Conservation (phyloP, 2,113 vertebrate species). For the Stictonetta naevosa region DNA sequence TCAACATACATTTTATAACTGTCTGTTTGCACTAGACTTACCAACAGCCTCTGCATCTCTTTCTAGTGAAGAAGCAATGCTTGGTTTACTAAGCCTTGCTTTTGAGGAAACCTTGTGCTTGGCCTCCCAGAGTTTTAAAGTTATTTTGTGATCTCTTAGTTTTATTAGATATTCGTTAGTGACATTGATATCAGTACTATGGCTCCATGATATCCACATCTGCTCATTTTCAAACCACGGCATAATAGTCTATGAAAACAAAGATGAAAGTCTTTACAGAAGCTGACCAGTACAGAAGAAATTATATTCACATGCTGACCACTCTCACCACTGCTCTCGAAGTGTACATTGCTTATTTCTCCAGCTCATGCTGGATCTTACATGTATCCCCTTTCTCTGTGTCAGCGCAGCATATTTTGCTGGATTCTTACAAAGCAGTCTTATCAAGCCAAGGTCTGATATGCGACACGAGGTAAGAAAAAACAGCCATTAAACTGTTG, state of each 20-base stretch:
- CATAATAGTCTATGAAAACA: conserved; percentile 72
- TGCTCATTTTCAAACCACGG: conserved; percentile 80
- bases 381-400: neutral
- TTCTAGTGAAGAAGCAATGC: neutral
- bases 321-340: neutral
- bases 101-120: conserved; percentile 76
- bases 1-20: neutral
- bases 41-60: conserved; percentile 42
- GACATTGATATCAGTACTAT: conserved; percentile 70
- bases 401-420: neutral
- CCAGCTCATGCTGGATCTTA: neutral
- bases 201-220: conserved; percentile 84
- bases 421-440: neutral
- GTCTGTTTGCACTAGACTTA: neutral
- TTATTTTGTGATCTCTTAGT: conserved; percentile 80
- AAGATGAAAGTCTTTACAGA: neutral
- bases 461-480: neutral
- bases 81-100: conserved; percentile 68
- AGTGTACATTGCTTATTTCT: neutral
- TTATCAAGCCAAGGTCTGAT: neutral
- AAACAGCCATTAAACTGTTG: neutral
- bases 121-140: conserved; percentile 79
- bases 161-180: conserved; percentile 79
- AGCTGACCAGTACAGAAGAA: neutral
- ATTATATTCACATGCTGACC: neutral